Conservation (phyloP, 2,797 vertebrate species). For the Oreochromis mossambicus region DNA sequence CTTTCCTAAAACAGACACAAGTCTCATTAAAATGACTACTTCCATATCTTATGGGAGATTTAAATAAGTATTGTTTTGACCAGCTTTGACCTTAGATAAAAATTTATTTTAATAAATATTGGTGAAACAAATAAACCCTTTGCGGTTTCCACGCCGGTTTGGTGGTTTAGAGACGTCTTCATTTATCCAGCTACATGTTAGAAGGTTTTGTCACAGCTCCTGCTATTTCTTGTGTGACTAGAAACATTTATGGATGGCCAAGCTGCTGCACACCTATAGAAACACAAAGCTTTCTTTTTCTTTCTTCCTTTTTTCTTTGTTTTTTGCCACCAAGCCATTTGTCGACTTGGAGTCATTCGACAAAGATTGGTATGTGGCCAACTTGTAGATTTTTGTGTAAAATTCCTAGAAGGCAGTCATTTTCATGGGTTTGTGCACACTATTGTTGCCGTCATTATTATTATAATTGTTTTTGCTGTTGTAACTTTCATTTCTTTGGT, state of each 20-base stretch:
- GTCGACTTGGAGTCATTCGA: not conserved
- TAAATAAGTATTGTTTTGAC: not conserved
- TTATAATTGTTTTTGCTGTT: not conserved
- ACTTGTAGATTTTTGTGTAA: not conserved
- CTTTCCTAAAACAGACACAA: not conserved
- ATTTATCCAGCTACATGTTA: not conserved
- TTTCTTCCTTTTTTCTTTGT: not conserved
- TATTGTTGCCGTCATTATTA: accelerated
- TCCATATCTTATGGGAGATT: not conserved
- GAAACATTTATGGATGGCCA: not conserved
- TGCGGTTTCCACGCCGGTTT: not conserved
- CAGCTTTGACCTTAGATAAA: not conserved
- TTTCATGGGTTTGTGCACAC: not conserved
- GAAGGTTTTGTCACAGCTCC: not conserved
- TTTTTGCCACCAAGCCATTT: not conserved
- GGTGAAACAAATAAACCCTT: not conserved
- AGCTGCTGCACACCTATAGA: not conserved
- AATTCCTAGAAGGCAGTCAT: not conserved
- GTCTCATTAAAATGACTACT: not conserved
- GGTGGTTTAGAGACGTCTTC: not conserved
- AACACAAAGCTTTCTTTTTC: not conserved
- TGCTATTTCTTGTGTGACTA: not conserved
- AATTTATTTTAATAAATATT: not conserved
- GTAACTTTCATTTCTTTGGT: not conserved
- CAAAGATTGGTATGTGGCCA: not conserved